Base-by-base conservation (phyloP, 2,113 vertebrate genomes). In the Empidonax alnorum region DNA sequence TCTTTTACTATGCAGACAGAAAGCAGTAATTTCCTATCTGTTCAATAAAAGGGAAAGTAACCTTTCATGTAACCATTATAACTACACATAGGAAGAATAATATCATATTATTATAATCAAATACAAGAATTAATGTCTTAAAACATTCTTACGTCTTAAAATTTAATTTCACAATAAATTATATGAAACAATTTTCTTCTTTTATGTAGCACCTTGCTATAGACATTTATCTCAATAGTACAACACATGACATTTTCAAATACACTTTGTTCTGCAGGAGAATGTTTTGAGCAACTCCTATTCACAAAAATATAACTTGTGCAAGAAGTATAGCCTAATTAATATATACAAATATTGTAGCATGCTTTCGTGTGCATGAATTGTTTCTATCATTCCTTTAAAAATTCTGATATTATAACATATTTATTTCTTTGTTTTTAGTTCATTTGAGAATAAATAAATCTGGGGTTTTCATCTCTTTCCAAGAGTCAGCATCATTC, bases 11-110 rank as follows among this genome's bases (percentile, higher is more conserved):
- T 33, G 78, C 25, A 44, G 76, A 96, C 39, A 90, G 33, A 96
- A 84, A 94, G 20, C 66, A 91, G 81, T 42, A 52, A 88, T 78
- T 66, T 86, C 52, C 56, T 75, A 92, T 87, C n/a, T 87, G 21
- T 50, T 85, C 87, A 90, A 65, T 83, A 84, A 95, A 95, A 83
- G 30, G 15, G n/a, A 44, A 74, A 23, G 24, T 63, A 80, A 79
- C 7, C 9, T 71, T 83, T 87, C 16, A 47, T 49, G 41, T 52
- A 87, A 67, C 20, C 31, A 14, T 68, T 63, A 59, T 18, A 7
- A 44, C 55, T 66, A 46, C 16, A 41, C 14, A 47, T 6, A 83
- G 33, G 31, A 90, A 87, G 16, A 42, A 33, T 56, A 68, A 55
- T 69, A 25, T 33, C 30, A 47, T 56, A 75, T 24, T 55, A 24